Base-by-base conservation (phyloP, 2,888 invertebrate genomes). In the Thalpophila matura region DNA sequence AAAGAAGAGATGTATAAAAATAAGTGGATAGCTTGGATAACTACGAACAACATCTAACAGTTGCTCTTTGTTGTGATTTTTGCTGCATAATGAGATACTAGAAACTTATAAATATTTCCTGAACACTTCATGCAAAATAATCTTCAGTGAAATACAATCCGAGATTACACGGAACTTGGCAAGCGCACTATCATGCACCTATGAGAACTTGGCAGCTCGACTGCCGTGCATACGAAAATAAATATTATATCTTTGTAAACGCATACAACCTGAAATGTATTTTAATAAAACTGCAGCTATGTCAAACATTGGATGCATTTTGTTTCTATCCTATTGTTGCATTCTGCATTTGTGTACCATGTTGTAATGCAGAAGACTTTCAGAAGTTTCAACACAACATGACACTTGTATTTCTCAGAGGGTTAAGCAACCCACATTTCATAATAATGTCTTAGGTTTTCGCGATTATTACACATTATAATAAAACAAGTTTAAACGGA, bases 201-300 rank as follows among this genome's bases (percentile, higher is more conserved):
- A 31, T 42, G 56, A 53, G 22, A 53, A 68, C 59, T 75, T 71
- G 76, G 71, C 71, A 75, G 29, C 26, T n/a, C 20, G 4, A 24
- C n/a, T 40, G 4, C 22, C 16, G 18, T n/a, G 12, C 29, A 20
- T 12, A 14, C 18, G 9, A 51, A 50, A 43, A 43, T 40, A 56
- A 56, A 61, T 10, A 40, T 49, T 12, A 35, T 49, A 45, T 49
- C 24, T 33, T 31, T 49, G 26, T 18, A 35, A 53, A 54, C 24
- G 9, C 22, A 47, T 74, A 51, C 9, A 51, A 74, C 24, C 37
- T 43, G 50, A 37, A 54, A 74, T 49, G 6, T 51, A 49, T 49
- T 49, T 40, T 38, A 58, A 53, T 67, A 58, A 16, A 22, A 53
- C 40, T 53, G 10, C 40, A 33, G 55, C 20, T 12, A 4, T 35